A percentile compares a stretch with the other conserved stretches of the same genome.
phyloP scores from a whole-genome alignment of 2,113 vertebrate genomes.

The Cranoglanis bouderius region DNA sequence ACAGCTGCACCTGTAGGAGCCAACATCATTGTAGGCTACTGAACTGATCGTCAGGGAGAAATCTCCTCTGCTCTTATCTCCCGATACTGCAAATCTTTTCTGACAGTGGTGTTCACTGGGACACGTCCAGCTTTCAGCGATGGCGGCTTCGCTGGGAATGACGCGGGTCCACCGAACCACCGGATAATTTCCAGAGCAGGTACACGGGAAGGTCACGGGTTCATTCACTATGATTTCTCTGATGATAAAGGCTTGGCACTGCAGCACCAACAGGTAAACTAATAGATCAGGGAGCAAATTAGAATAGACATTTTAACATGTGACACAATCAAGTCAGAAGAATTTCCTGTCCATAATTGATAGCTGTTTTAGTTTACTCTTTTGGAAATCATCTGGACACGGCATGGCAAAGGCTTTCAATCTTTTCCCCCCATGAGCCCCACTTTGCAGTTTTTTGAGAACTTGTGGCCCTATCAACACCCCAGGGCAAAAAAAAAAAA shows the following conservation, averaged over 20 bases:
- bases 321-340: neutral
- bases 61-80: neutral
- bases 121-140: neutral
- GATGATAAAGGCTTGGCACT: neutral
- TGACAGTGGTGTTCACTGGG: neutral
- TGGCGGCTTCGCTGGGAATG: neutral
- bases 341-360: neutral
- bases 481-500: too few relatives aligned
- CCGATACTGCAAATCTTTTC: neutral
- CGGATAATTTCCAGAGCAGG: neutral
- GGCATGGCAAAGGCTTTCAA: neutral
- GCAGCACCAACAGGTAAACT: neutral
- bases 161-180: neutral
- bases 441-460: neutral
- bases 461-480: too few relatives aligned
- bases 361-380: neutral
- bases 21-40: constrained; percentile 8
- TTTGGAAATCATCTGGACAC: neutral
- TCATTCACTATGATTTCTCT: neutral
- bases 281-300: neutral
- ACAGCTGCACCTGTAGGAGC: constrained; percentile 25
- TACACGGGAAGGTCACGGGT: neutral
- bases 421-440: neutral
- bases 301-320: neutral
- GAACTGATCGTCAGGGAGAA: constrained; percentile 10